Evolutionary conservation across 1,140 invertebrate genomes (phyloP).

Genomic region (Gonioctena quinquepunctata): DNA sequence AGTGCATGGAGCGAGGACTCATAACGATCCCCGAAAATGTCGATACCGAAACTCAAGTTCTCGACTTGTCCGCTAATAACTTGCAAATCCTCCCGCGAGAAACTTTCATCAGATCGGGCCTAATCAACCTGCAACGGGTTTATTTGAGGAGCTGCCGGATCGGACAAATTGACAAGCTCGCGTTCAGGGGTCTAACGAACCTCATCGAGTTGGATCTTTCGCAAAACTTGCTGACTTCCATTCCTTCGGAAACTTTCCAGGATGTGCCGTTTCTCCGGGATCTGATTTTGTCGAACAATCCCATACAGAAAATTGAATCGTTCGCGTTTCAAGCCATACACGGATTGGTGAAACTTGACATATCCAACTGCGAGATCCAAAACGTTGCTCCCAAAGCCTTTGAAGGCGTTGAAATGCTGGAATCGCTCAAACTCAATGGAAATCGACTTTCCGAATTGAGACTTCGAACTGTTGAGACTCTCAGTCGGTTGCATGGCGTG

Average conservation of each 20-base stretch:
- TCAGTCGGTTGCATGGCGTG: conserved; percentile 77
- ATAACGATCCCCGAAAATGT: conserved; percentile 81
- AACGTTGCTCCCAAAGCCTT: conserved; percentile 79
- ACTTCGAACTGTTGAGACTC: conserved; percentile 71
- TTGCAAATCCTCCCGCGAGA: conserved; percentile 79
- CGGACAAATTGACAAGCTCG: conserved; percentile 80
- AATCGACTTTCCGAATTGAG: conserved; percentile 77
- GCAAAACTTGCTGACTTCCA: conserved; percentile 74
- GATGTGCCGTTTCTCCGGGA: conserved; percentile 80
- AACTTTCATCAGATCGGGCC: conserved; percentile 76
- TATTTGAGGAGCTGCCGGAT: conserved; percentile 81
- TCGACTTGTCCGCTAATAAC: conserved; percentile 86
- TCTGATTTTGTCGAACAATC: conserved; percentile 77
- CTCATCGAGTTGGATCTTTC: conserved; percentile 87
- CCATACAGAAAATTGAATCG: conserved; percentile 75
- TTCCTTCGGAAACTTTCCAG: conserved; percentile 78
- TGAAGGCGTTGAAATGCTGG: conserved; percentile 74
- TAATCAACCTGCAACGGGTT: conserved; percentile 85
- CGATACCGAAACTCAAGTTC: conserved; percentile 85
- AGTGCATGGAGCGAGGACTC: conserved; percentile 80
- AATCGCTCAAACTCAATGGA: conserved; percentile 79
- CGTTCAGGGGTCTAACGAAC: conserved; percentile 83
- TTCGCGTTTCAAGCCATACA: conserved; percentile 75
- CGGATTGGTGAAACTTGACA: conserved; percentile 80
- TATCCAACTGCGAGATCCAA: conserved; percentile 80